Conservation (phyloP, 2,888 invertebrate genomes). For the Plemyria rubiginata region DNA sequence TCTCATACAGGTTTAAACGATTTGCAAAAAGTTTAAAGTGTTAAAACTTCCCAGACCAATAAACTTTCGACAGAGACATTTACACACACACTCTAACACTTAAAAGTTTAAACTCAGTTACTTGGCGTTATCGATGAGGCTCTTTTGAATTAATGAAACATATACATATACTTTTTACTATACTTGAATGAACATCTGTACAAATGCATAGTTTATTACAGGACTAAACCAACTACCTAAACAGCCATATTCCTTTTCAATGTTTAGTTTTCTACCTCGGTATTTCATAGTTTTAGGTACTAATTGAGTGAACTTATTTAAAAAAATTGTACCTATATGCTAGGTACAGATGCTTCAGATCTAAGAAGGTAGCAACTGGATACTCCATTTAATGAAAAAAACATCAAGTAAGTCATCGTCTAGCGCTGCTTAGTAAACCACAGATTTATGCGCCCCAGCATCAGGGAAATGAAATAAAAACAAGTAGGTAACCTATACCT, state of each 20-base stretch:
- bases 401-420: background rate
- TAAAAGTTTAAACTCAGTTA: constrained; percentile 16
- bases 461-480: constrained; percentile 26
- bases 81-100: constrained; percentile 4
- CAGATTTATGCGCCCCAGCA: background rate
- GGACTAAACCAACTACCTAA: no score
- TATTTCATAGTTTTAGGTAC: no score
- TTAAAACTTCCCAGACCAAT: constrained; percentile 36
- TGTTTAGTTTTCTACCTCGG: no score
- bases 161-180: no score
- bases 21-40: constrained; percentile 16
- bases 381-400: background rate
- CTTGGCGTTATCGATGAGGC: background rate
- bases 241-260: no score
- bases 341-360: no score
- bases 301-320: no score
- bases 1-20: constrained; percentile 4
- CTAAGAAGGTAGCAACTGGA: background rate
- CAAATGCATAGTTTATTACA: no score
- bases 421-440: background rate
- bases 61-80: constrained; percentile 24
- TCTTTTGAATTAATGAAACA: constrained; percentile 6
- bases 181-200: no score
- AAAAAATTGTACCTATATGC: no score
- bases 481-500: constrained; percentile 19